A percentile compares a stretch with the other conserved stretches of the same genome.
These are phyloP conservation scores for Drosophila mercatorum DNA, from an alignment of 2,888 invertebrate genomes.

Conservation along the genomic window DNA sequence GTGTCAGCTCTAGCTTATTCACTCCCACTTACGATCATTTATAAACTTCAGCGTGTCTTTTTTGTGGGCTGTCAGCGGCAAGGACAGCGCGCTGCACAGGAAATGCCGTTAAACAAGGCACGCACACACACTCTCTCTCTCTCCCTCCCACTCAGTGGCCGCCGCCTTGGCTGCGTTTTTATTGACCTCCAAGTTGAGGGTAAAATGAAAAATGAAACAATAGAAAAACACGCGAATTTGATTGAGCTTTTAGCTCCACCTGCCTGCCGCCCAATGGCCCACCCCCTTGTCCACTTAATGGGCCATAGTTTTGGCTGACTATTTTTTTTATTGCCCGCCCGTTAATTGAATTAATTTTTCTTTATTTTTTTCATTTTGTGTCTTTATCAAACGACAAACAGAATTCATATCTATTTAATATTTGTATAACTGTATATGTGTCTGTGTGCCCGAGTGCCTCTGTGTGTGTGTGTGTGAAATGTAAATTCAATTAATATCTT, in stretches of 20 bases:
- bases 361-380: slow-evolving; percentile 14
- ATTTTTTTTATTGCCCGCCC: slow-evolving; percentile 55
- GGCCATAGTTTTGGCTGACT: slow-evolving; percentile 41
- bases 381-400: slow-evolving; percentile 65
- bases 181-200: slow-evolving; percentile 38
- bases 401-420: slow-evolving; percentile 51
- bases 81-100: slow-evolving; percentile 57
- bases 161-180: slow-evolving; percentile 36
- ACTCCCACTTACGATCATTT: slow-evolving; percentile 62
- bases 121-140: slow-evolving; percentile 42
- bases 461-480: slow-evolving; percentile 44
- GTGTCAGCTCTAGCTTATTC: not conserved
- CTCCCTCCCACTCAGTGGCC: slow-evolving; percentile 8
- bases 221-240: slow-evolving; percentile 63
- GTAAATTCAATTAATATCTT: slow-evolving; percentile 77
- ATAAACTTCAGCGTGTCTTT: slow-evolving; percentile 67
- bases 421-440: slow-evolving; percentile 9
- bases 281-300: slow-evolving; percentile 25
- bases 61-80: slow-evolving; percentile 56
- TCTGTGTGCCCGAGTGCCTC: slow-evolving; percentile 11
- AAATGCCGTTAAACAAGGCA: slow-evolving; percentile 63
- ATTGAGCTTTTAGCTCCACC: slow-evolving; percentile 64
- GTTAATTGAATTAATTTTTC: slow-evolving; percentile 76
- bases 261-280: not conserved
- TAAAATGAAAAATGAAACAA: slow-evolving; percentile 20